phyloP scores from a whole-genome alignment of 2,888 invertebrate genomes.

The Sesamia inferens region DNA sequence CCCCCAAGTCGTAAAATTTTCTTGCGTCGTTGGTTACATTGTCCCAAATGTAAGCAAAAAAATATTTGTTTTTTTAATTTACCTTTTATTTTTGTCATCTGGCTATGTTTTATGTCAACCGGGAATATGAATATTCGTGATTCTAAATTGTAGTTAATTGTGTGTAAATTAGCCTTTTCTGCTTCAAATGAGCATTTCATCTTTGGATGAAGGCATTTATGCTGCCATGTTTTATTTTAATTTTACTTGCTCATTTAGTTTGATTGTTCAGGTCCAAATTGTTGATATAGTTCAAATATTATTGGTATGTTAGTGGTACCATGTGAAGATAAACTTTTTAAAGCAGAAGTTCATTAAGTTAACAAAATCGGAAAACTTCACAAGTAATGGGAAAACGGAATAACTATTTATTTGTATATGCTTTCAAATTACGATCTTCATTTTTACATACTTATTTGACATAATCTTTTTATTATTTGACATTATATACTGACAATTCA shows the following conservation, averaged over 20 bases:
- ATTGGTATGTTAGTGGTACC: background rate
- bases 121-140: conserved; percentile 49
- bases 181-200: background rate
- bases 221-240: background rate
- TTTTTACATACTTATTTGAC: no score
- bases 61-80: conserved; percentile 46
- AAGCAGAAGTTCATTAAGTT: background rate
- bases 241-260: background rate
- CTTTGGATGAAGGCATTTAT: background rate
- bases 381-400: no score
- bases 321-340: background rate
- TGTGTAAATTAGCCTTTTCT: conserved; percentile 14
- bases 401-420: no score
- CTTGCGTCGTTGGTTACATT: conserved; percentile 61
- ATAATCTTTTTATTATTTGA: no score
- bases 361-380: no score
- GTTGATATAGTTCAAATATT: background rate
- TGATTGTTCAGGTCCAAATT: background rate
- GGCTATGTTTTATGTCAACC: conserved; percentile 46
- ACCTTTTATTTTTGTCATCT: conserved; percentile 55
- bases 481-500: no score
- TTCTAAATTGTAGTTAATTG: conserved; percentile 37
- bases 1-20: conserved; percentile 57
- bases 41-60: conserved; percentile 51
- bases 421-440: no score